Base-by-base conservation (phyloP, 2,113 vertebrate species). In the Corvus hawaiiensis region DNA sequence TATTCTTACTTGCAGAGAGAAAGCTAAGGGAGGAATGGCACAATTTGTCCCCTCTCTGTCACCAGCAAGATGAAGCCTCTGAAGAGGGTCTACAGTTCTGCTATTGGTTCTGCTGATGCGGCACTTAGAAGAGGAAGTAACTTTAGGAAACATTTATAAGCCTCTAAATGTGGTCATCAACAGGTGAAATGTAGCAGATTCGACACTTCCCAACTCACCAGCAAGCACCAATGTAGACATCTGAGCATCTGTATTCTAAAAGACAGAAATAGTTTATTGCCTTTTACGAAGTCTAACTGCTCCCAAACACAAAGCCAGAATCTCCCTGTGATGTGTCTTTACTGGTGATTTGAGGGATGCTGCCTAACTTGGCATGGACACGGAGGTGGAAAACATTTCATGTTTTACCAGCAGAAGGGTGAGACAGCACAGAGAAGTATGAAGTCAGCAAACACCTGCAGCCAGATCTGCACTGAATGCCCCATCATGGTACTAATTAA, bases 321-420 rank as follows among this genome's bases (percentile, higher is more conserved):
- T 7, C 2, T 1, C 6, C 4, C 7, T 21, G 13, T 46, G 58
- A 64, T 41, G 8, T 43, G 24, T 62, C 32, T 73, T 76, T 72
- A 39, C 27, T 22, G 26, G 11, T 59, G 26, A 63, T n/a, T 71
- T 51, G 41, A 74, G 11, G 16, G 66, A 48, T 1, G 2, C 41
- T 80, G 46, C 26, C 51, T 41, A 33, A 18, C 37, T 59, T 61
- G 51, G 19, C 49, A 32, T 6, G 11, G 68, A 14, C 39, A 33
- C 0, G 0, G 46, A 64, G 10, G 12, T 72, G 35, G 51, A 37
- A 54, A 37, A 30, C 0, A 0, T 44, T 72, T 19, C 16, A 28
- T 13, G 4, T 56, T 83, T 83, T 77, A 24, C 9, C 41, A 89
- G 30, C 11, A 49, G 59, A 89, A 44, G 7, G 13, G 28, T 43